Evolutionary conservation across 1,140 invertebrate genomes (phyloP), one percentile per base, ranked within the genome.

Genomic region (Pogonomyrmex barbatus): DNA sequence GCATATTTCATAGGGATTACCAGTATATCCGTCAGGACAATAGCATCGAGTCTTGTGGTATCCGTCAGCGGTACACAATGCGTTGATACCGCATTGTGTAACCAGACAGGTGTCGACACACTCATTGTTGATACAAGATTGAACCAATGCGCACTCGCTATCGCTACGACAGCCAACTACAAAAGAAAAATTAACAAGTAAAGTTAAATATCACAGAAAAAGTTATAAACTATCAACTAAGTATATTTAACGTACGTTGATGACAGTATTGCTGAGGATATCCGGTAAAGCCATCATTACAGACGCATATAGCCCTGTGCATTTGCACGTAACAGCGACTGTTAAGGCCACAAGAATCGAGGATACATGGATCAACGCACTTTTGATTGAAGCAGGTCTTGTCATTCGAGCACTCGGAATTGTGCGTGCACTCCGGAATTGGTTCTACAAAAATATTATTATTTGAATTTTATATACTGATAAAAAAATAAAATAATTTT

Each of bases 121-220:
- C 91, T 98, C 96, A 58, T 97, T 96, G 87, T 98, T 97, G 77
- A 98, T 96, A 91, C 98, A 99, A 39, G 98, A 97, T 94, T 98
- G 96, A 54, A 96, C 96, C 39, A 97, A 95, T 4, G 97, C 96
- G 93, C 98, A 99, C 81, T 98, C 98, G 45, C 97, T 97, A 92
- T 99, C 98, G 78, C 96, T 96, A 87, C 97, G 96, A 93, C 98
- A 99, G 90, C 98, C 98, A 90, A 98, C 96, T 97, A 93, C 87
- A 91, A 63, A 79, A 82, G 86, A 78, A 75, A 78, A 83, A 70
- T 67, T 73, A 8, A 56, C 75, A 58, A 56, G 58, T 58, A 33
- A 50, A 33, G 47, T 4, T 30, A 47, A 14, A 30, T 45, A 71
- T 70, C 78, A 42, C 5, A 50, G 4, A 33, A 56, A 63, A 89